These are phyloP conservation scores for Sarcophilus harrisii DNA, from an alignment of 2,797 vertebrate genomes.

Conservation along the genomic window DNA sequence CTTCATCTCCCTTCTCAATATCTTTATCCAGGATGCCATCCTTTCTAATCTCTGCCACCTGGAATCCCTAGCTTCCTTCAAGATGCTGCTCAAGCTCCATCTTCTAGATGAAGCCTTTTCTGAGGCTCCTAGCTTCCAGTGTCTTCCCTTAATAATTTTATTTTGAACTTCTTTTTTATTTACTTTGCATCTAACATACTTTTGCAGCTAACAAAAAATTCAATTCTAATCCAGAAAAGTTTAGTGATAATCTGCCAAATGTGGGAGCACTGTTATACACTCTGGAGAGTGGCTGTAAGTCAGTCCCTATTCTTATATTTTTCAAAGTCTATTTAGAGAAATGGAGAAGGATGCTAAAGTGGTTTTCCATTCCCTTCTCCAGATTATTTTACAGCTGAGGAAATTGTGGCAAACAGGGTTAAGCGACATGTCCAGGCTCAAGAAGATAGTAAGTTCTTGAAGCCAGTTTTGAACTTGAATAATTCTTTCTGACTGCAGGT, in stretches of 20 bases:
- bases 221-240: background rate
- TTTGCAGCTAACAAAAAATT: background rate
- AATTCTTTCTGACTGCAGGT: background rate
- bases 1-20: constrained; percentile 29
- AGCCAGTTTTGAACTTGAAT: background rate
- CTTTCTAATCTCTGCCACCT: constrained; percentile 2
- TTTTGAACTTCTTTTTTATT: background rate
- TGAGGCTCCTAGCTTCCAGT: no score
- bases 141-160: background rate
- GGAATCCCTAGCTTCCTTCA: no score
- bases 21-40: constrained; percentile 14
- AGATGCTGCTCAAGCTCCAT: no score
- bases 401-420: no score
- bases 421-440: no score
- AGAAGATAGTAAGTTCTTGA: background rate
- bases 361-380: no score
- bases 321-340: background rate
- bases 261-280: background rate
- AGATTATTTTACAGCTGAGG: no score
- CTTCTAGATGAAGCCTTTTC: no score
- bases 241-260: background rate
- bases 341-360: background rate
- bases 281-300: background rate
- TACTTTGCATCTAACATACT: background rate
- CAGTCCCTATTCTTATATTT: background rate